Base-by-base conservation (phyloP, 2,797 vertebrate species). In the Mormyrus hasselquistii region DNA sequence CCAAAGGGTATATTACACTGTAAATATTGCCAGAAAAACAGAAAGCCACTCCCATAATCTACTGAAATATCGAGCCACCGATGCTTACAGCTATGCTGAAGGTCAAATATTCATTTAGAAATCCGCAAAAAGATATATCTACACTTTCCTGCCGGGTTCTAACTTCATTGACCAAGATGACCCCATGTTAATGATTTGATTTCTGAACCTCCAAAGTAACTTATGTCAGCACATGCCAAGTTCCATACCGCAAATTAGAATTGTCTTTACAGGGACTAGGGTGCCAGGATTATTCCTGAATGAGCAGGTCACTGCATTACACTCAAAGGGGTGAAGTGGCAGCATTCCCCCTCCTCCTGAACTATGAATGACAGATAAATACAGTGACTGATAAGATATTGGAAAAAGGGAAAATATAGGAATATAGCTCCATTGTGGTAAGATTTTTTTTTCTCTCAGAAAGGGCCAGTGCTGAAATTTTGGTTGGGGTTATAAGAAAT, bases 101-200 rank as follows among this genome's bases (percentile, higher is more conserved):
- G 95, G 94, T 95, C 94, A 95, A 89, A 92, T 93, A 93, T 92
- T 91, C 90, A 92, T 92, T 92, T 93, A 94, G 92, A 88, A 92
- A 92, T 92, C 90, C 92, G 91, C 92, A 69, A 92, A 94, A 93
- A 93, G 92, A 89, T 49, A 29, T 93, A 93, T 92, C 92, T 92
- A 91, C 88, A 92, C 92, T 4, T 91, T 84, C 91, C 92, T 90
- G 90, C 91, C 90, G 91, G 90, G 90, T 93, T 14, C 10, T 38
- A 73, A 14, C 34, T 52, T 29, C 55, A 91, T 91, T 89, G 92
- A 94, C 91, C 89, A 93, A 94, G 93, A 94, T 92, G 92, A 93
- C 90, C 91, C 92, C 91, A 93, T 91, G 91, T 92, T 93, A 95
- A 95, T 94, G 90, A 91, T 84, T 86, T 93, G 92, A 95, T 94